Evolutionary conservation across 2,113 vertebrate genomes (phyloP), one percentile per base, ranked within the genome.

Genomic region (Collichthys lucidus): DNA sequence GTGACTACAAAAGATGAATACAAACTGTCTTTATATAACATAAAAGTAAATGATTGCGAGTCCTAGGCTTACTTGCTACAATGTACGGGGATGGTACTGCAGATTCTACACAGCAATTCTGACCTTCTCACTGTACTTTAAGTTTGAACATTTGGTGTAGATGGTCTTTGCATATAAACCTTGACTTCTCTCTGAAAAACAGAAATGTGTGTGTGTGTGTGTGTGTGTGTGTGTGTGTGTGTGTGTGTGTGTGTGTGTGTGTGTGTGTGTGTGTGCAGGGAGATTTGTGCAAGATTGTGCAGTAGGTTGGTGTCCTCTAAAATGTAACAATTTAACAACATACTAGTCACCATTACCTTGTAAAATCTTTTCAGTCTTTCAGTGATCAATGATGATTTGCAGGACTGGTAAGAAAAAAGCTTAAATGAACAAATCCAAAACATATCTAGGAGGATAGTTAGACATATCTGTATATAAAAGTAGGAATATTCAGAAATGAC

Each of bases 21-120:
- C 59, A 79, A 79, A 88, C 74, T 11, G 47, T 77, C 69, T 60
- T 57, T 59, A 49, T 59, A 17, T 31, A 59, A 56, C 57, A 47
- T 77, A 22, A 73, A 83, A 72, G 75, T 70, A 29, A 82, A 55
- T 47, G 52, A 74, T 72, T 61, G 70, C 11, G 15, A 71, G 69
- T 82, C 47, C 31, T n/a, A 64, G 17, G 4, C 66, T 46, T 91
- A 88, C 35, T 92, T 94, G 57, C 53, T 57, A 5, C 56, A 19
- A 19, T 79, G 87, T 92, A 73, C 86, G 93, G 42, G 92, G 89
- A 49, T 82, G 86, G 17, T 91, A 72, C 42, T 93, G 85, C 83
- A 96, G 84, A 61, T 96, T 95, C 15, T 94, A 95, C 55, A 96
- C 88, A n/a, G 94, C 92, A 96, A 89, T 35, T n/a, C 78, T 17